Conservation (phyloP, 2,113 vertebrate genomes). For the Anthoscopus minutus region DNA sequence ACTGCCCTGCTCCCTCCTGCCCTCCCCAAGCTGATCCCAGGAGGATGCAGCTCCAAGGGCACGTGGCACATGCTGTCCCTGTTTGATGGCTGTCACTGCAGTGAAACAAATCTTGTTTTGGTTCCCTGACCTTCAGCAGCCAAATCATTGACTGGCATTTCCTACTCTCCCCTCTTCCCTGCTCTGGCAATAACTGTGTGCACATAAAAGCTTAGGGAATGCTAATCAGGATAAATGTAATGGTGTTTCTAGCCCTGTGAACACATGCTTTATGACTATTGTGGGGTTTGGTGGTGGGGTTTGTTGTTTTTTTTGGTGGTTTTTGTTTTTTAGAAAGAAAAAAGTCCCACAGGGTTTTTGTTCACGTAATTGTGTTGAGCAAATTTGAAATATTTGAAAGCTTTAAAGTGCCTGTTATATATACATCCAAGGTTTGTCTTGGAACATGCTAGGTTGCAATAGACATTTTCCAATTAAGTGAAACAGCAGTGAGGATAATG, state of each 20-base stretch:
- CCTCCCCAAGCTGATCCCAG: background rate
- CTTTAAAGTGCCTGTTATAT: constrained; percentile 44
- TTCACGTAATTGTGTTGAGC: constrained; percentile 48
- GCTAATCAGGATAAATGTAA: constrained; percentile 50
- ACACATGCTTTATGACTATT: constrained; percentile 19
- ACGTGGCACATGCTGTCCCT: background rate
- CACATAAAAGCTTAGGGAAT: constrained; percentile 45
- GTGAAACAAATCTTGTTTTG: background rate
- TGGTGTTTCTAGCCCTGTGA: constrained; percentile 8
- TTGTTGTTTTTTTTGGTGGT: background rate
- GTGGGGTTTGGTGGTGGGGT: background rate
- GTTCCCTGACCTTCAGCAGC: constrained; percentile 13
- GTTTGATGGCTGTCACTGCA: background rate
- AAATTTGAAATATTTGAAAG: constrained; percentile 63
- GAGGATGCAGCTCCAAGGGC: background rate
- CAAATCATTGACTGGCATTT: background rate
- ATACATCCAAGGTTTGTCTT: constrained; percentile 19
- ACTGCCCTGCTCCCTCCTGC: background rate
- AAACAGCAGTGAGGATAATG: constrained; percentile 54
- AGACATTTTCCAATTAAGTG: constrained; percentile 55
- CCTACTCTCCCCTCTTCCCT: background rate
- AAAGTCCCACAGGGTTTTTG: constrained; percentile 17
- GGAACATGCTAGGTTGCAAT: constrained; percentile 12
- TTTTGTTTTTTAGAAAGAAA: background rate
- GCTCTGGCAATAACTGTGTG: background rate